A percentile compares a stretch with the other conserved stretches of the same genome.
Evolutionary conservation across 2,888 invertebrate genomes (phyloP).

Genomic region (Leucophenga montana): DNA sequence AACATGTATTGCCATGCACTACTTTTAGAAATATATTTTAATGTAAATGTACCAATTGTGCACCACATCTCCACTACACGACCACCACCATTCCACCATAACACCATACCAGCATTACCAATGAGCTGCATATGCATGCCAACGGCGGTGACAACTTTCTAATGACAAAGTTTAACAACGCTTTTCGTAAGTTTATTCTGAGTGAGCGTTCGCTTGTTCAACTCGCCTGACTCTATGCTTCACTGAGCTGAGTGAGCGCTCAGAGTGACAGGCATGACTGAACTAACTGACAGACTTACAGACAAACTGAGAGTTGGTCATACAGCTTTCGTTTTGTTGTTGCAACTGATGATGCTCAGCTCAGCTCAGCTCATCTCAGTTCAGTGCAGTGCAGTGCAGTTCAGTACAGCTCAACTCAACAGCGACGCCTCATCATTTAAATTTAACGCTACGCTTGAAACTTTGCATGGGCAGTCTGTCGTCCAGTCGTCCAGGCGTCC

Average conservation of each 20-base stretch:
- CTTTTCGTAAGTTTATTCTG: constrained; percentile 38
- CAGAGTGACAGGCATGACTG: constrained; percentile 39
- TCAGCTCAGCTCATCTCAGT: too few species aligned
- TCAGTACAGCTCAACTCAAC: background rate
- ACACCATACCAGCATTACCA: too few species aligned
- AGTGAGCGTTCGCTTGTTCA: constrained; percentile 28
- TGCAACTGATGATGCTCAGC: too few species aligned
- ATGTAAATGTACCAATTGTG: too few species aligned
- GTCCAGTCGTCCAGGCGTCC: background rate
- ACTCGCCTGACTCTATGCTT: constrained; percentile 26
- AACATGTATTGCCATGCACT: background rate
- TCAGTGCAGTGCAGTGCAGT: too few species aligned
- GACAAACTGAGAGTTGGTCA: too few species aligned
- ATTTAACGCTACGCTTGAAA: constrained; percentile 57
- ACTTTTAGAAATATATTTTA: background rate
- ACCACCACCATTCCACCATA: background rate
- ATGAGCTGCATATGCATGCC: constrained; percentile 22
- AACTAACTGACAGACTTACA: constrained; percentile 42
- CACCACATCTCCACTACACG: background rate
- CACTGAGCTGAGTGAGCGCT: constrained; percentile 22
- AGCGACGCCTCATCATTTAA: constrained; percentile 56
- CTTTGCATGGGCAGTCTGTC: constrained; percentile 39
- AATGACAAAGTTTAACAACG: constrained; percentile 54
- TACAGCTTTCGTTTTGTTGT: too few species aligned
- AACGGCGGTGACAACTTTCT: constrained; percentile 47